These are phyloP conservation scores for Zalophus californianus DNA, from an alignment of 2,797 vertebrate genomes.

Conservation along the genomic window DNA sequence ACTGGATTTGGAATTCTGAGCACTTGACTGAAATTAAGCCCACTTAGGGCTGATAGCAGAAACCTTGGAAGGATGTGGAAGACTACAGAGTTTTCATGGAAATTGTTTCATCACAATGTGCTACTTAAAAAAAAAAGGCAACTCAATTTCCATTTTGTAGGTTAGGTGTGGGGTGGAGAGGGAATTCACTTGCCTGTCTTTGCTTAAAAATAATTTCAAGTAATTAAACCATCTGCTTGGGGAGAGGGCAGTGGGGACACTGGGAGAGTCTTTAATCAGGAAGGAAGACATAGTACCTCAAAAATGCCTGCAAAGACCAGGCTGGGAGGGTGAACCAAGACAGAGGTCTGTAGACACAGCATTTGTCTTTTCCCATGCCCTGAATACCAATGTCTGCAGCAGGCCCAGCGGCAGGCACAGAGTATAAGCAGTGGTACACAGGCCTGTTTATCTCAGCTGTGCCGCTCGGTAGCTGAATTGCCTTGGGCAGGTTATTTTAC, in stretches of 20 bases:
- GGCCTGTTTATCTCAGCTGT: background rate
- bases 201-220: constrained; percentile 76
- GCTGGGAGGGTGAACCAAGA: constrained; percentile 38
- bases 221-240: constrained; percentile 73
- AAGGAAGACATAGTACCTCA: constrained; percentile 36
- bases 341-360: constrained; percentile 60
- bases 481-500: background rate
- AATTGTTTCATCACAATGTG: constrained; percentile 7
- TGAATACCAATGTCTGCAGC: constrained; percentile 43
- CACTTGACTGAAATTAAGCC: background rate
- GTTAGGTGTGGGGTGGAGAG: constrained; percentile 57
- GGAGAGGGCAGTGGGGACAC: constrained; percentile 47
- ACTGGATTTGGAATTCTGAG: constrained; percentile 44
- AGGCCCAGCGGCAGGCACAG: background rate
- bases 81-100: background rate
- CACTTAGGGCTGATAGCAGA: background rate
- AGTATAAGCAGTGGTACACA: background rate
- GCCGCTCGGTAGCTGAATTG: background rate
- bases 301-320: constrained; percentile 47
- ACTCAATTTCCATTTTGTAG: constrained; percentile 63
- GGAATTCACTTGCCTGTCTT: constrained; percentile 73
- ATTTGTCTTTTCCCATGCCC: constrained; percentile 45
- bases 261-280: constrained; percentile 9
- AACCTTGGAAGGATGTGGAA: constrained; percentile 13
- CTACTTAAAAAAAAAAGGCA: constrained; percentile 46